These are phyloP conservation scores for Ichneumon xanthorius DNA, from an alignment of 2,888 invertebrate genomes.

Conservation along the genomic window DNA sequence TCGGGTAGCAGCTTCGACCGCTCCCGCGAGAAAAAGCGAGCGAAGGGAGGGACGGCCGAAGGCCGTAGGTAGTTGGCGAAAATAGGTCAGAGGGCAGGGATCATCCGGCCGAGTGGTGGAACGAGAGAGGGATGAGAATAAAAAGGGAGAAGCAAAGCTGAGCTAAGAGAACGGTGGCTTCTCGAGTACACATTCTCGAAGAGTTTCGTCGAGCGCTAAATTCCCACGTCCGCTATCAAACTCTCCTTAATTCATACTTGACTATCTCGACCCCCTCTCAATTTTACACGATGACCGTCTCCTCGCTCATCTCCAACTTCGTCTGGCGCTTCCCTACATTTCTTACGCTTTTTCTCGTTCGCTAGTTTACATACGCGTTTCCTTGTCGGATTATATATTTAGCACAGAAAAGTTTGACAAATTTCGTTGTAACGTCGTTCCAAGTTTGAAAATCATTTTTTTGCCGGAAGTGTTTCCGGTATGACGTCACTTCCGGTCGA, in stretches of 20 bases:
- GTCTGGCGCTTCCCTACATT: neutral
- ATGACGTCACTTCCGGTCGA: too few relatives aligned
- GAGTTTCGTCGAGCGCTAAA: slow-evolving; percentile 44
- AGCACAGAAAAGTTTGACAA: too few relatives aligned
- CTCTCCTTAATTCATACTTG: slow-evolving; percentile 59
- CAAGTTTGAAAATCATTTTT: too few relatives aligned
- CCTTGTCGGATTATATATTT: neutral
- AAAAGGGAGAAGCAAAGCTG: slow-evolving; percentile 29
- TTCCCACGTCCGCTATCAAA: slow-evolving; percentile 47
- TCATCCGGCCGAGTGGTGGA: slow-evolving; percentile 61
- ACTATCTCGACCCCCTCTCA: slow-evolving; percentile 38
- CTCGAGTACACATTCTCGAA: slow-evolving; percentile 45
- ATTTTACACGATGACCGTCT: neutral
- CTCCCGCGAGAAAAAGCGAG: slow-evolving; percentile 47
- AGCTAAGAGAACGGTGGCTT: slow-evolving; percentile 15
- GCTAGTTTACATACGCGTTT: neutral
- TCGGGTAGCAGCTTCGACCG: slow-evolving; percentile 40
- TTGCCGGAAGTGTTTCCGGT: too few relatives aligned
- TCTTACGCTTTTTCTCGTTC: neutral
- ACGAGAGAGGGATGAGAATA: slow-evolving; percentile 55
- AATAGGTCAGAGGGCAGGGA: slow-evolving; percentile 74
- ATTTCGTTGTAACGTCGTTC: too few relatives aligned
- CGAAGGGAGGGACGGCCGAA: slow-evolving; percentile 36
- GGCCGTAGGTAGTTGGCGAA: slow-evolving; percentile 58
- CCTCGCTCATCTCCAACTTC: slow-evolving; percentile 34